Conservation (phyloP, 2,797 vertebrate species). For the Gadopsis marmoratus region DNA sequence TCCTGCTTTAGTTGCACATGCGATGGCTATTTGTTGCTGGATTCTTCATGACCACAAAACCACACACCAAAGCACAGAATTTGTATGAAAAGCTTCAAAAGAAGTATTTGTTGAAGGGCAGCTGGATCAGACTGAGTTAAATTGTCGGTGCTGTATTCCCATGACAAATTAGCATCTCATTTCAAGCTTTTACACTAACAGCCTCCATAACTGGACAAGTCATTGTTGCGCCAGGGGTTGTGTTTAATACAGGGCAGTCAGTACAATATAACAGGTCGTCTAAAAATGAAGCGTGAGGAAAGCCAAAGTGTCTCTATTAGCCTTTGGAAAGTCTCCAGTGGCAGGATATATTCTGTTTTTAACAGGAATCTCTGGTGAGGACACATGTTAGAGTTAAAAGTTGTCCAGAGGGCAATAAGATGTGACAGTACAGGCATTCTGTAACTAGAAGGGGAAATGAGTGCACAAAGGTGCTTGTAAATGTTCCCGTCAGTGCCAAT, state of each 20-base stretch:
- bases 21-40: constrained; percentile 66
- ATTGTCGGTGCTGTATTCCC: constrained; percentile 18
- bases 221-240: constrained; percentile 19
- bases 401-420: constrained; percentile 37
- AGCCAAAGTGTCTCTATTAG: constrained; percentile 85
- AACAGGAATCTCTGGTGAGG: constrained; percentile 70
- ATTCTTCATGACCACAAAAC: background rate
- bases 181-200: constrained; percentile 11
- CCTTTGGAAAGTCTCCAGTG: constrained; percentile 78
- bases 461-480: background rate
- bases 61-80: background rate
- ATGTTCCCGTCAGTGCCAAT: constrained; percentile 25
- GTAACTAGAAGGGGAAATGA: constrained; percentile 28
- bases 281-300: constrained; percentile 88
- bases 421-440: constrained; percentile 39
- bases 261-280: constrained; percentile 31
- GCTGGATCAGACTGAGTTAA: background rate
- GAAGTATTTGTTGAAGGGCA: constrained; percentile 1
- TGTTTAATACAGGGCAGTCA: constrained; percentile 21
- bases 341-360: constrained; percentile 67
- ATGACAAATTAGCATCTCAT: constrained; percentile 23
- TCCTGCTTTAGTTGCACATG: no score
- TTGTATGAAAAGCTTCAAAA: background rate
- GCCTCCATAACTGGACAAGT: constrained; percentile 8
- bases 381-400: constrained; percentile 31